Percentiles rank a stretch among this genome's conserved stretches.
These are phyloP conservation scores for Dinomys branickii DNA, from an alignment of 2,113 vertebrate genomes.

Conservation along the genomic window DNA sequence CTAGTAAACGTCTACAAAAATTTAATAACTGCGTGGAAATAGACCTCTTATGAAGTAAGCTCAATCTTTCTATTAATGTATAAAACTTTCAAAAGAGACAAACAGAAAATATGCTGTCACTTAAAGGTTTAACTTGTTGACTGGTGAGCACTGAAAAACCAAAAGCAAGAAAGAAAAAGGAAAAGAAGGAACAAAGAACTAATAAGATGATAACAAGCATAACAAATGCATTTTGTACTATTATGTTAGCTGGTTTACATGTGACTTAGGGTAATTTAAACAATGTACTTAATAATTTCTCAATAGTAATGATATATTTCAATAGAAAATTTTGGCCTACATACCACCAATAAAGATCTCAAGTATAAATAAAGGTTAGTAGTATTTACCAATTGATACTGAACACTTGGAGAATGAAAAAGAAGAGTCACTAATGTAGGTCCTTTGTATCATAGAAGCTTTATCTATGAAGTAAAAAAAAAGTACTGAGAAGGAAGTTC, in stretches of 20 bases:
- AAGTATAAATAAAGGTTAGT: background rate
- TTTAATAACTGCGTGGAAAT: background rate
- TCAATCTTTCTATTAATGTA: background rate
- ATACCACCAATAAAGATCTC: background rate
- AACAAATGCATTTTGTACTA: background rate
- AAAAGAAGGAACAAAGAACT: background rate
- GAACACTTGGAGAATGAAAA: background rate
- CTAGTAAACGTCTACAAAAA: constrained; percentile 1
- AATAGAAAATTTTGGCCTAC: background rate
- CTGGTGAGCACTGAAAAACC: background rate
- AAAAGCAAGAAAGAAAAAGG: background rate
- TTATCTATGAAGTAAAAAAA: constrained; percentile 44
- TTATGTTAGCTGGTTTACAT: background rate
- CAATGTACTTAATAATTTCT: background rate
- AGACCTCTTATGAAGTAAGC: constrained; percentile 15
- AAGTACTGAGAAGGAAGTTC: constrained; percentile 41
- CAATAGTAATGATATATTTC: background rate
- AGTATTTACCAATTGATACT: background rate
- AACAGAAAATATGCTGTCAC: background rate
- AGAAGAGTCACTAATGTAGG: background rate
- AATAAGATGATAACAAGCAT: background rate
- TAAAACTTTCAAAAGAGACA: background rate
- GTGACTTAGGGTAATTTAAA: background rate
- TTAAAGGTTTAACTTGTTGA: constrained; percentile 15
- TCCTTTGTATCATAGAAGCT: background rate